Base-by-base conservation (phyloP, 2,888 invertebrate species). In the Ectobius pallidus region DNA sequence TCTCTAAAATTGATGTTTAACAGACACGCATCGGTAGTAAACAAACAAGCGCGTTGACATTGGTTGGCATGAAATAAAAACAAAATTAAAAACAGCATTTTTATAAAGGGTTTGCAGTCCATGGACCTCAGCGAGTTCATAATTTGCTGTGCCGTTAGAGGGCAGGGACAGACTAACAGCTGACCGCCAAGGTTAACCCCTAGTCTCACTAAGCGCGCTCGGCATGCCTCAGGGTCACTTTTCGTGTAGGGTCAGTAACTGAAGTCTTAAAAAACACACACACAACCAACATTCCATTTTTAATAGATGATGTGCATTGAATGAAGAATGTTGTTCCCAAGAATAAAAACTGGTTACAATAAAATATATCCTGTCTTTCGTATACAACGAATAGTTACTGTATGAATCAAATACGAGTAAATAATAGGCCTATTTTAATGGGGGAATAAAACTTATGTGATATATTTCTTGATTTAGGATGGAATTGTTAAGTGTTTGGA, bases 191-290 rank as follows among this genome's bases (percentile, higher is more conserved):
- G 46, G 18, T 18, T 46, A 65, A 65, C 65, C 46, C 42, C 44
- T 18, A 34, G 61, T n/a, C n/a, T n/a, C n/a, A n/a, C n/a, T n/a
- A n/a, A 61, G 25, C 46, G 16, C 44, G 18, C 44, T 22, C 18
- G 9, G 14, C 14, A 9, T 18, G 46, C 65, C 65, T 46, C 65
- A 18, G 46, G 65, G 65, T 11, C 30, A 46, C 11, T 46, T 65
- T 65, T 42, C 44, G 18, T 46, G n/a, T n/a, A 44, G 27, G 44
- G 44, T 65, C 65, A 65, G 65, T 65, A 65, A 65, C 25, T 44
- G n/a, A 22, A 27, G 0, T n/a, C 27, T 18, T 9, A 27, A 30
- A 58, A 58, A 30, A 30, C n/a, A 30, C 2, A 16, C 18, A 22
- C 52, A 3, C 18, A 7, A 55, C 22, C 9, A 55, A 11, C 30